Conservation (phyloP, 2,113 vertebrate genomes). For the Marmota flaviventris region DNA sequence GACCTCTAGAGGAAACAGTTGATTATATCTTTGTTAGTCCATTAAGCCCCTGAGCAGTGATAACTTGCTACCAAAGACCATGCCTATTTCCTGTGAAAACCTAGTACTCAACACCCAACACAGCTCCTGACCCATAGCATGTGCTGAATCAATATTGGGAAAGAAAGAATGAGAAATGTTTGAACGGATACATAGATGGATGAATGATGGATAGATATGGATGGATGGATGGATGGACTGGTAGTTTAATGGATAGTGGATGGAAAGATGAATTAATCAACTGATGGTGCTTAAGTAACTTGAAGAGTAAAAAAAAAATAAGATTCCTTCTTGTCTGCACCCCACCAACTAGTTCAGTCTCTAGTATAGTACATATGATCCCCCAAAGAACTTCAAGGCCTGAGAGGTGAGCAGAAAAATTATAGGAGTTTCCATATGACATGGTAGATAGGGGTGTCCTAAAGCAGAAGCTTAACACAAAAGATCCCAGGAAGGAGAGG, state of each 20-base stretch:
- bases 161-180: background rate
- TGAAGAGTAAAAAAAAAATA: background rate
- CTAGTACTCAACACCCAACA: background rate
- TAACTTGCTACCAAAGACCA: background rate
- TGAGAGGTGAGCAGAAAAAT: background rate
- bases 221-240: background rate
- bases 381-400: background rate
- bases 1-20: slow-evolving; percentile 9
- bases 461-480: background rate
- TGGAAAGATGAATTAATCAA: background rate
- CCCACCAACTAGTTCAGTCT: background rate
- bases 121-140: background rate
- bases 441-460: background rate
- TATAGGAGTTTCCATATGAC: background rate
- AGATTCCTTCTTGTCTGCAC: background rate
- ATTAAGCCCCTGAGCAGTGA: background rate
- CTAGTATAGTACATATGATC: background rate
- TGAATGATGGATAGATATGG: background rate
- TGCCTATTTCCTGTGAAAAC: background rate
- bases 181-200: background rate
- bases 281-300: background rate
- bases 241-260: background rate
- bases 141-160: background rate
- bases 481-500: background rate
- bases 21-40: background rate